phyloP scores from a whole-genome alignment of 1,140 invertebrate species.

The Dinoponera quadriceps region DNA sequence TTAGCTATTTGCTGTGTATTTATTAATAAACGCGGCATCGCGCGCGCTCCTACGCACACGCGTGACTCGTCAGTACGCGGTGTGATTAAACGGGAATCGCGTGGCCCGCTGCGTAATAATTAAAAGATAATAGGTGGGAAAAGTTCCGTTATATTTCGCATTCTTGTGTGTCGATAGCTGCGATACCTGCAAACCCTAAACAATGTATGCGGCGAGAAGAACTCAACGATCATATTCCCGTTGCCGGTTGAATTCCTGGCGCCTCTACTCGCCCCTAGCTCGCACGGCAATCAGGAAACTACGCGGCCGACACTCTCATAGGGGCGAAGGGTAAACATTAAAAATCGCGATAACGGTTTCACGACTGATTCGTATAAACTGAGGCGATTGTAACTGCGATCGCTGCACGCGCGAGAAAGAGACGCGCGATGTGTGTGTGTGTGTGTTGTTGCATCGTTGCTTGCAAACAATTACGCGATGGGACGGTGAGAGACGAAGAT shows the following conservation, averaged over 20 bases:
- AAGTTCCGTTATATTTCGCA: slow-evolving; percentile 29
- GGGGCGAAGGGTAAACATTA: slow-evolving; percentile 11
- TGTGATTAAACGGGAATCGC: slow-evolving; percentile 19
- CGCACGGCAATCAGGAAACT: not conserved
- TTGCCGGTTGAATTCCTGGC: slow-evolving; percentile 95
- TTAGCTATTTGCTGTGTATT: slow-evolving; percentile 6
- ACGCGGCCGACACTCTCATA: not conserved
- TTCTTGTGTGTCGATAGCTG: slow-evolving; percentile 85
- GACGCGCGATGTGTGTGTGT: too few relatives aligned
- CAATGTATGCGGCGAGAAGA: slow-evolving; percentile 97
- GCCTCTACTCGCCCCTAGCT: slow-evolving; percentile 53
- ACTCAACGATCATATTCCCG: slow-evolving; percentile 98
- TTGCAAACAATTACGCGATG: too few relatives aligned
- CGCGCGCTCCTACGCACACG: too few relatives aligned
- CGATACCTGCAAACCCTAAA: slow-evolving; percentile 90
- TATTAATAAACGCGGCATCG: not conserved
- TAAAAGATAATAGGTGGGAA: slow-evolving; percentile 34
- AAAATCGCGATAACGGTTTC: not conserved
- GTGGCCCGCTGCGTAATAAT: slow-evolving; percentile 16
- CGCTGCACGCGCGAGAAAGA: too few relatives aligned
- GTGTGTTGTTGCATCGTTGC: too few relatives aligned
- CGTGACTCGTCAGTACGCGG: too few relatives aligned
- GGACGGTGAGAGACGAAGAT: too few relatives aligned
- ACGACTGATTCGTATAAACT: not conserved
- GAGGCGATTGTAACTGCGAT: not conserved